A percentile compares a stretch with the other conserved stretches of the same genome.
Conservation (phyloP, 1,140 invertebrate species). For the Zaprionus inermis region DNA sequence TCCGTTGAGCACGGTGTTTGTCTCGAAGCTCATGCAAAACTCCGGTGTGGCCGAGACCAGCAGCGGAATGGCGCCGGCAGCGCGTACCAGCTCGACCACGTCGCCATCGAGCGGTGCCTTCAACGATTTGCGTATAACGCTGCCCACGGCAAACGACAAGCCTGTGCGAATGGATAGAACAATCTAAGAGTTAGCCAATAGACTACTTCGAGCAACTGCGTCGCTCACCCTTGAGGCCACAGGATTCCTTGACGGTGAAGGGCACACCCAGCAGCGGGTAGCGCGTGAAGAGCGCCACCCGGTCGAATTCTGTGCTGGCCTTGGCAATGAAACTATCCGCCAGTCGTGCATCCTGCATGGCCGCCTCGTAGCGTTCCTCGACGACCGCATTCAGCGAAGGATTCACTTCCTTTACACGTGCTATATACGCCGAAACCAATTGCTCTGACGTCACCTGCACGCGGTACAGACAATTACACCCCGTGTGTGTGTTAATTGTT, state of each 20-base stretch:
- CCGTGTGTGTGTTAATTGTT: neutral
- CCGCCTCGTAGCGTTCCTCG: constrained; percentile 88
- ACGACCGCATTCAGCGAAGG: constrained; percentile 90
- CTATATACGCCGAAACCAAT: constrained; percentile 88
- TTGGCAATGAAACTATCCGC: constrained; percentile 85
- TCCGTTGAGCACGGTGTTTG: constrained; percentile 89
- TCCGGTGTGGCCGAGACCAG: constrained; percentile 93
- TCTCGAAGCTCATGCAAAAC: constrained; percentile 90
- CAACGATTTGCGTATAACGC: constrained; percentile 85
- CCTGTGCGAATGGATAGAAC: constrained; percentile 21
- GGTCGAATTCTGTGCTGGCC: constrained; percentile 81
- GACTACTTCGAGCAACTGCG: too few relatives aligned
- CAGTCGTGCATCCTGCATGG: constrained; percentile 88
- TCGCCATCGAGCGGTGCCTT: constrained; percentile 87
- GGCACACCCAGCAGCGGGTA: constrained; percentile 91
- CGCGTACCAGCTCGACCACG: constrained; percentile 86
- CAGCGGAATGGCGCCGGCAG: constrained; percentile 91
- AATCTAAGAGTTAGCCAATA: neutral
- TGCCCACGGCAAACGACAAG: constrained; percentile 87
- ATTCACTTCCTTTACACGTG: constrained; percentile 89
- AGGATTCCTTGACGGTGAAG: constrained; percentile 91
- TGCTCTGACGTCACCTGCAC: constrained; percentile 86
- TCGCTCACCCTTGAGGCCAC: constrained; percentile 86
- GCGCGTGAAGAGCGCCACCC: constrained; percentile 85
- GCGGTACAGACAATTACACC: too few relatives aligned